Percentiles rank a stretch among this genome's conserved stretches.
Evolutionary conservation across 2,888 invertebrate species (phyloP).

Genomic region (Tuta absoluta): DNA sequence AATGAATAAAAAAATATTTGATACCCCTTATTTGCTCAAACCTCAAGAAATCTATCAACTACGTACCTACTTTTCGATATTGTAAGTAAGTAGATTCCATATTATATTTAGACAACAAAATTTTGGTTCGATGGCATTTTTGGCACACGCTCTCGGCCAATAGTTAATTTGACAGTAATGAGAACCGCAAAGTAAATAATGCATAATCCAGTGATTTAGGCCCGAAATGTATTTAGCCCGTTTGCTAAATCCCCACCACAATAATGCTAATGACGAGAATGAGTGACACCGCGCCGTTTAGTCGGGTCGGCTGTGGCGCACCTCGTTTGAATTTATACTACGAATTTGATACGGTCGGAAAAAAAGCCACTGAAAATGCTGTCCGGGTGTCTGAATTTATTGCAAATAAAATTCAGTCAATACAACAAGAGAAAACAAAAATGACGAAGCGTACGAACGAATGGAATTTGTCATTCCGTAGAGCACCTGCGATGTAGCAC

Average conservation of each 20-base stretch:
- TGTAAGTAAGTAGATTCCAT: too few species aligned
- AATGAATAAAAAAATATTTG: too few species aligned
- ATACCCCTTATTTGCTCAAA: too few species aligned
- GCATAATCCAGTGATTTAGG: not conserved
- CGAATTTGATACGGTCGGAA: constrained; percentile 3
- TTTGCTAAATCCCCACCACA: constrained; percentile 11
- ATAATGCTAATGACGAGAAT: constrained; percentile 28
- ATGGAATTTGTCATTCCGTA: too few species aligned
- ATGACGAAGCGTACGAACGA: too few species aligned
- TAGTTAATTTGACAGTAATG: not conserved
- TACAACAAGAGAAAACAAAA: too few species aligned
- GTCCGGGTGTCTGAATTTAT: too few species aligned
- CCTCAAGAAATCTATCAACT: too few species aligned
- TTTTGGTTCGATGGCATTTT: not conserved
- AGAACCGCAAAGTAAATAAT: not conserved
- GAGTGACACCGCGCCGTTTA: constrained; percentile 27
- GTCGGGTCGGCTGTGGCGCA: constrained; percentile 11
- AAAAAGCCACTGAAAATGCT: not conserved
- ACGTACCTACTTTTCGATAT: too few species aligned
- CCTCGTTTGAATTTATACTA: constrained; percentile 14
- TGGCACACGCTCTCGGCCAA: not conserved
- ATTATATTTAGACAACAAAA: not conserved
- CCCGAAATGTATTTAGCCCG: not conserved
- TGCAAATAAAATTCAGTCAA: too few species aligned
- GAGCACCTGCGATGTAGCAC: too few species aligned